Evolutionary conservation across 1,140 invertebrate genomes (phyloP).

Genomic region (Drosophila orosa): DNA sequence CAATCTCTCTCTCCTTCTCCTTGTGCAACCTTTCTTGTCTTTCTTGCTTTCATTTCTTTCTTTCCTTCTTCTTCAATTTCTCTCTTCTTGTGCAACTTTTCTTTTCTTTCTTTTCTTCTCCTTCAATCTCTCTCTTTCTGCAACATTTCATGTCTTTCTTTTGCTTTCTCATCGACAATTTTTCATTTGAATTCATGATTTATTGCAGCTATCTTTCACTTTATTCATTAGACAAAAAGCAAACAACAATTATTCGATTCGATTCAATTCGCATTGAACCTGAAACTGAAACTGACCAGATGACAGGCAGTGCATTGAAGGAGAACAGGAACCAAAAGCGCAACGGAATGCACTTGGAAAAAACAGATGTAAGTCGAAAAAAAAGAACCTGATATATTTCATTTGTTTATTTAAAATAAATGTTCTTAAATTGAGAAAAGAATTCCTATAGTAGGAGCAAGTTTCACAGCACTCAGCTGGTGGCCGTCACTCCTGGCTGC

Average conservation of each 20-base stretch:
- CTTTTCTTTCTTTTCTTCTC: too few species aligned
- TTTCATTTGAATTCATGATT: constrained; percentile 54
- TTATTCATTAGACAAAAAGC: constrained; percentile 55
- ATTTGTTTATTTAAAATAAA: too few species aligned
- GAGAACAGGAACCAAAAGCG: constrained; percentile 72
- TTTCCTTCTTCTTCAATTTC: too few species aligned
- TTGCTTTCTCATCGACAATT: constrained; percentile 1
- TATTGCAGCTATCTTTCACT: constrained; percentile 68
- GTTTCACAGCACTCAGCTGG: neutral
- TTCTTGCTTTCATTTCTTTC: constrained; percentile 10
- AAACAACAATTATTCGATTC: constrained; percentile 35
- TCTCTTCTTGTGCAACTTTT: neutral
- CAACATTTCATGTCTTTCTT: constrained; percentile 17
- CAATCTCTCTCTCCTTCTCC: neutral
- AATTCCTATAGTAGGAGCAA: neutral
- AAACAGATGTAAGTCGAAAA: neutral
- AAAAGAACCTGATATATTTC: too few species aligned
- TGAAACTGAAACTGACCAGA: constrained; percentile 36
- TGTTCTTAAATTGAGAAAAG: too few species aligned
- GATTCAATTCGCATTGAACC: constrained; percentile 62
- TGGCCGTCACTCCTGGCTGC: constrained; percentile 13
- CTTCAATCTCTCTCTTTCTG: neutral
- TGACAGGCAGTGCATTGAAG: constrained; percentile 57
- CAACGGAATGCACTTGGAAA: constrained; percentile 32
- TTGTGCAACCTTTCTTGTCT: constrained; percentile 2